These are phyloP conservation scores for Lasioglossum oenotherae DNA, from an alignment of 2,888 invertebrate species.

Conservation along the genomic window DNA sequence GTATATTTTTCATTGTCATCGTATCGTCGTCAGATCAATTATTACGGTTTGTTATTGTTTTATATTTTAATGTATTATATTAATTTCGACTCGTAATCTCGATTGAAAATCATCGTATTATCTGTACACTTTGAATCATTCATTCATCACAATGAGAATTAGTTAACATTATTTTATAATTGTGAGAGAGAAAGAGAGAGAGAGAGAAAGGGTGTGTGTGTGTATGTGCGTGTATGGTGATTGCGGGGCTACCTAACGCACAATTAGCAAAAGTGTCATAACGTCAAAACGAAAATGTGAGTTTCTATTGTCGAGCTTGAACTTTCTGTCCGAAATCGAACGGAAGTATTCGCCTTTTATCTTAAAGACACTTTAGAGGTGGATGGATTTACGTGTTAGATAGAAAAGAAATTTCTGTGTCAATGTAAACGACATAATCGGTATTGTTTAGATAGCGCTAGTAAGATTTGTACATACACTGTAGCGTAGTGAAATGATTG, in stretches of 20 bases:
- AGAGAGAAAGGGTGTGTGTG: neutral
- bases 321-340: neutral
- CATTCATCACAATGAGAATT: neutral
- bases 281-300: neutral
- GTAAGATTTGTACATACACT: conserved; percentile 52
- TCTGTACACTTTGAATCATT: conserved; percentile 16
- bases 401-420: conserved; percentile 9
- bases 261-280: conserved; percentile 16
- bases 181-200: neutral
- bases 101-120: neutral
- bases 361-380: conserved; percentile 2
- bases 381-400: conserved; percentile 13
- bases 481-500: conserved; percentile 23
- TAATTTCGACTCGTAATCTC: conserved; percentile 6
- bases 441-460: conserved; percentile 5
- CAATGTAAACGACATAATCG: conserved; percentile 20
- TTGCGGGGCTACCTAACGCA: neutral
- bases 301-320: neutral
- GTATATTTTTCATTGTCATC: conserved; percentile 52
- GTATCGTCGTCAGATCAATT: conserved; percentile 25
- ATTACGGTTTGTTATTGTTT: conserved; percentile 45
- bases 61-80: conserved; percentile 49
- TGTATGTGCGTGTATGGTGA: neutral
- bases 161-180: conserved; percentile 6
- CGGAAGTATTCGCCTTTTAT: neutral